A percentile compares a stretch with the other conserved stretches of the same genome.
Conservation (phyloP, 35 echinoderm and acorn worm genomes). For the Patiria miniata region DNA sequence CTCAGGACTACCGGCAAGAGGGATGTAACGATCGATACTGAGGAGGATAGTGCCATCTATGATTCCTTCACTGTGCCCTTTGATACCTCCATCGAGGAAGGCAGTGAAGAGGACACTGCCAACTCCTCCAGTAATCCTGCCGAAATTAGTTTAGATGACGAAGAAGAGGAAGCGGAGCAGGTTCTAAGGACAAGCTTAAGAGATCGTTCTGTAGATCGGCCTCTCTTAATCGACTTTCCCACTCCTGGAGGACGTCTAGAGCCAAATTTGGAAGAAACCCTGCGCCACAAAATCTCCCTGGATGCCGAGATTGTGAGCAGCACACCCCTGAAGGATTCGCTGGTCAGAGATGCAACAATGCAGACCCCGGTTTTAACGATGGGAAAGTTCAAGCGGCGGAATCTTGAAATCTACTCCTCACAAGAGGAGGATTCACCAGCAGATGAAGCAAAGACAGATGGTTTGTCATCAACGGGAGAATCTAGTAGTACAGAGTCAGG, state of each 20-base stretch:
- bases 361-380: conserved; percentile 3
- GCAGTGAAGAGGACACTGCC: conserved; percentile 48
- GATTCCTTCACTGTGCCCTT: conserved; percentile 61
- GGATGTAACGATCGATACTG: conserved; percentile 42
- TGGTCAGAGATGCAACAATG: not conserved
- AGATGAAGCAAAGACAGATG: not conserved
- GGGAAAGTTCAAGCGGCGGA: conserved; percentile 62
- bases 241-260: conserved; percentile 1
- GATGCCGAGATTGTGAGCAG: not conserved
- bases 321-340: not conserved
- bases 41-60: conserved; percentile 72
- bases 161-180: conserved; percentile 56
- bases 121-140: conserved; percentile 66
- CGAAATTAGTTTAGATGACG: conserved; percentile 82
- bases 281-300: not conserved
- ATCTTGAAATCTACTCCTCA: conserved; percentile 58
- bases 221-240: not conserved
- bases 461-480: conserved; percentile 1
- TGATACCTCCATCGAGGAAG: conserved; percentile 66
- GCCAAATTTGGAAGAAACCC: not conserved
- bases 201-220: not conserved
- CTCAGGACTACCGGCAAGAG: not conserved
- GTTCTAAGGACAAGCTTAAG: not conserved
- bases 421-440: conserved; percentile 16
- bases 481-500: conserved; percentile 3